Evolutionary conservation across 2,113 vertebrate species (phyloP).

Genomic region (Isurus oxyrinchus): DNA sequence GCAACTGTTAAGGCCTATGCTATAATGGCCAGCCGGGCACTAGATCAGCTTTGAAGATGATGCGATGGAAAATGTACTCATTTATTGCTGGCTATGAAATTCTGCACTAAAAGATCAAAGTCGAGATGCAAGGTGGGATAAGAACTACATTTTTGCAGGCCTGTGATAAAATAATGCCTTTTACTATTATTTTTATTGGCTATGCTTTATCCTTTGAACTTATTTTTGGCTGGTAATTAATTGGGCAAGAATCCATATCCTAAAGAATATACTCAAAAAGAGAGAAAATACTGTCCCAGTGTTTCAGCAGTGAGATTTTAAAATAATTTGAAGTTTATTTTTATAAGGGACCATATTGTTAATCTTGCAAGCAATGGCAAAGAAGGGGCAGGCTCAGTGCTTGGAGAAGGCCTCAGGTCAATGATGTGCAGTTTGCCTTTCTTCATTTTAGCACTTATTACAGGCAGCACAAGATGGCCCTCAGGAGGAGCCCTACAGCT

Average conservation of each 20-base stretch:
- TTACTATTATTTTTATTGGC: slow-evolving; percentile 13
- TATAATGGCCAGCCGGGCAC: neutral
- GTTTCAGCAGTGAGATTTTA: neutral
- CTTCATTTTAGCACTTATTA: neutral
- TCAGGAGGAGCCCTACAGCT: neutral
- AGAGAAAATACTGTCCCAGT: neutral
- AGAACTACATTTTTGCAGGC: slow-evolving; percentile 19
- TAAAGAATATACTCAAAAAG: neutral
- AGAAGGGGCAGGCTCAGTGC: neutral
- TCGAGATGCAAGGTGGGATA: neutral
- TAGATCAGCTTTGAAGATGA: slow-evolving; percentile 32
- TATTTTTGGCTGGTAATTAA: slow-evolving; percentile 29
- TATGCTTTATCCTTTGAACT: neutral
- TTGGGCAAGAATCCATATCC: neutral
- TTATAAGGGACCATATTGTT: neutral
- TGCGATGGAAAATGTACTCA: slow-evolving; percentile 21
- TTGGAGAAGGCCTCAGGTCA: neutral
- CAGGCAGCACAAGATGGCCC: neutral
- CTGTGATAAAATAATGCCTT: slow-evolving; percentile 20
- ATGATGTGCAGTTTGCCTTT: neutral
- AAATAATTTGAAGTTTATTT: neutral
- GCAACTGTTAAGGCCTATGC: neutral
- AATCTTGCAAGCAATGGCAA: neutral
- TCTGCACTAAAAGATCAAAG: slow-evolving; percentile 2
- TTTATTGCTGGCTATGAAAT: slow-evolving; percentile 27